Base-by-base conservation (phyloP, 2,797 vertebrate genomes). In the Xiphophorus birchmanni region DNA sequence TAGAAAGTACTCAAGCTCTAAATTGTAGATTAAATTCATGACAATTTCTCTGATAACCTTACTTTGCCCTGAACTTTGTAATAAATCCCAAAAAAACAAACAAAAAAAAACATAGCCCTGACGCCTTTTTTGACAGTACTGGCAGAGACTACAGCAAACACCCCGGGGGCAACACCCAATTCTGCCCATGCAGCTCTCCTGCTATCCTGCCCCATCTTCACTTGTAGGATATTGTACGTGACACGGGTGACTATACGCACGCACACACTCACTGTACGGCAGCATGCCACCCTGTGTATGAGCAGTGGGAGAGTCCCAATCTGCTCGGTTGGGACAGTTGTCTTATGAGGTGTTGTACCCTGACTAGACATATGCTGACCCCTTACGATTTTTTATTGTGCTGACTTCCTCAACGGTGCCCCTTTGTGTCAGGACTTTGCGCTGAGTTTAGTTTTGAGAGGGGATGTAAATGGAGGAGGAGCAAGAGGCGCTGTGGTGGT, bases 311-410 rank as follows among this genome's bases (percentile, higher is more conserved):
- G 91, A 86, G 85, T 89, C 86, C 89, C 89, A 90, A 91, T 90
- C 89, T 88, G 88, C 90, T 89, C 82, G 88, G 84, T 80, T 65
- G 89, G 89, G 93, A 93, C 91, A 91, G 87, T 93, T 90, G 92
- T 95, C 93, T 90, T 87, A 76, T 40, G 89, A 94, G 94, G 93
- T 94, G 93, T 93, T 79, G 80, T 94, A 82, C 87, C 52, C 92
- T 90, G 92, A 95, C 92, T 88, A 85, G 94, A 96, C 95, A 95
- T 95, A 95, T 94, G 95, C 95, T 95, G 94, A 96, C 93, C 88
- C 86, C 81, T 88, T 89, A 72, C 1, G 47, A 88, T 90, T 91
- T 94, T 90, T 92, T 92, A 50, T 94, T 92, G 82, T 93, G 94
- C 93, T 96, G 95, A 95, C 94, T 89, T 90, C 88, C 81, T 94